Base-by-base conservation (phyloP, 2,888 invertebrate genomes). In the Drosophila meridiana region DNA sequence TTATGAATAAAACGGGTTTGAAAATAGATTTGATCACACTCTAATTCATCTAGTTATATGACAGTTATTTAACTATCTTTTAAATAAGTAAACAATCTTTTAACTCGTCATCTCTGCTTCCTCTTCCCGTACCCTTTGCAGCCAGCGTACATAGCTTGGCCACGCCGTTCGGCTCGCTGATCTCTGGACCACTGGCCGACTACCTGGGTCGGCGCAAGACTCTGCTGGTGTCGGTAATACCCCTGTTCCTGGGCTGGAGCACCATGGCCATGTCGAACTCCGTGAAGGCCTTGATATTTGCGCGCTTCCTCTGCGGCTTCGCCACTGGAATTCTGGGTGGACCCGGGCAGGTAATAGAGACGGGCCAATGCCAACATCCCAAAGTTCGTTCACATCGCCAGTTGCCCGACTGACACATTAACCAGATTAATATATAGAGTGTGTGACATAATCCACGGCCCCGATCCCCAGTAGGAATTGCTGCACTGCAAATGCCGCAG, bases 91-190 rank as follows among this genome's bases (percentile, higher is more conserved):
- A 20, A 20, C 20, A 20, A 20, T 20, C 20, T 20, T 20, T 32
- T 32, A 32, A 32, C 32, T 32, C 20, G 20, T 32, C 6, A n/a
- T 36, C 28, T 38, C 11, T 42, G 14, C 8, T 36, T 28, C 6
- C 14, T 20, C 20, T 50, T 26, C 0, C 3, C 30, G 2, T 30
- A 28, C 28, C 43, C 8, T 9, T 34, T 91, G 9, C 93, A 97
- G 97, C 96, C 4, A 96, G 96, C 83, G 95, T 97, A 13, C 97
- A 97, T 90, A 96, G 96, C 36, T 95, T 96, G 64, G 96, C 96
- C 0, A 96, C 96, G 0, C 97, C 97, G 0, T 89, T 96, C 0
- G 97, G 96, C 1, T 95, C 96, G 0, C 93, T 97, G 84, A 81
- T 96, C 42, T 96, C 96, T 0, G 97, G 96, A 0, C 94, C 96